Base-by-base conservation (phyloP, 2,888 invertebrate genomes). In the Synanthedon vespiformis region DNA sequence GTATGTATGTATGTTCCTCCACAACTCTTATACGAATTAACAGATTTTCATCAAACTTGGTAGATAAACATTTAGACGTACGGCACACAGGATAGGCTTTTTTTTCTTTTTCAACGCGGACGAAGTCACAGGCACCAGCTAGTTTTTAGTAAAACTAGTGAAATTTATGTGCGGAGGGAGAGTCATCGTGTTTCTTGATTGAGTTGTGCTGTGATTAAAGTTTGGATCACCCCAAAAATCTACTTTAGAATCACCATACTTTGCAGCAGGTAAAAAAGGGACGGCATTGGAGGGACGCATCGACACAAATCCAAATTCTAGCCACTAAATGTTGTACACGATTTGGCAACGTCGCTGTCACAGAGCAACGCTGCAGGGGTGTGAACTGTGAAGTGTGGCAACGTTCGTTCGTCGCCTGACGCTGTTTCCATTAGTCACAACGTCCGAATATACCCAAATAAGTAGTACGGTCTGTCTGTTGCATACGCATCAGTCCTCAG, bases 261-360 rank as follows among this genome's bases (percentile, higher is more conserved):
- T 48, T 12, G 57, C 22, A 58, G 72, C 79, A 80, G 80, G 80
- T 78, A 80, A 70, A 72, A 73, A 64, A 10, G 10, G 34, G 34
- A 34, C 34, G 34, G 10, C 34, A 34, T 34, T 10, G 34, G 34
- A 34, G 65, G 67, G 69, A 67, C 61, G 58, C 55, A 48, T 53
- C 51, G 56, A 52, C 40, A 49, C 13, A 58, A 66, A 65, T 68
- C 67, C 65, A 65, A 65, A 67, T 65, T 70, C 72, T 72, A 72
- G 69, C 68, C 64, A 65, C 63, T 57, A 63, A 68, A 60, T 62
- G 54, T 53, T 49, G 61, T 58, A 57, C 54, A 60, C 69, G 68
- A 71, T 70, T 73, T 74, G 80, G 80, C 80, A 80, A 80, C 80
- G 76, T 64, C 74, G 79, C 78, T 62, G 54, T 65, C 65, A 65